Percentiles rank a stretch among this genome's conserved stretches.
Conservation (phyloP, 1,140 invertebrate genomes). For the Streblospio benedicti region DNA sequence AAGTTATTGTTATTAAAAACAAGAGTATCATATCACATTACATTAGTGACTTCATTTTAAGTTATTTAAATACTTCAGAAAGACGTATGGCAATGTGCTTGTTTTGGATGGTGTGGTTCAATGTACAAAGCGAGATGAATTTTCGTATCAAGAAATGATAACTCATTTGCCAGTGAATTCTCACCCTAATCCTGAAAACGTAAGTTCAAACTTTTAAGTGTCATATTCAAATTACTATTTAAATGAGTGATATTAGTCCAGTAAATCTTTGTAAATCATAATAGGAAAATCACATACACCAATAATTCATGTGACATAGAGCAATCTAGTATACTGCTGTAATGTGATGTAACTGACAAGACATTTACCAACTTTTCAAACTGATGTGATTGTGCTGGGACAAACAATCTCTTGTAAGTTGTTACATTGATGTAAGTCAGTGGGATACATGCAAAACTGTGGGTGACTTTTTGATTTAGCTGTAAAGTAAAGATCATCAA, state of each 20-base stretch:
- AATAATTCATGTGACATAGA: neutral
- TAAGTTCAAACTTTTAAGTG: slow-evolving; percentile 50
- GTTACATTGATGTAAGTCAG: too few species aligned
- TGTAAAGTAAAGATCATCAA: too few species aligned
- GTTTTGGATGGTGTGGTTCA: slow-evolving; percentile 95
- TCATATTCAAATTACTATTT: neutral
- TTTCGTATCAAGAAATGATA: slow-evolving; percentile 98
- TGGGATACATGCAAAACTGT: too few species aligned
- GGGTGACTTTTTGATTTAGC: too few species aligned
- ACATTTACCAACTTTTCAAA: too few species aligned
- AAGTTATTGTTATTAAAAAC: too few species aligned
- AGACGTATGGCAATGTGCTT: slow-evolving; percentile 76
- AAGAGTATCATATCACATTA: too few species aligned
- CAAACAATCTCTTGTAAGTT: too few species aligned
- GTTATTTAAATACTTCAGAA: slow-evolving; percentile 52
- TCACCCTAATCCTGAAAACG: slow-evolving; percentile 83
- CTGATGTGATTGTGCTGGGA: too few species aligned
- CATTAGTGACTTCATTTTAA: too few species aligned
- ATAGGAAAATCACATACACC: neutral
- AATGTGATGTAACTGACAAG: too few species aligned
- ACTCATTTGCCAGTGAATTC: slow-evolving; percentile 83
- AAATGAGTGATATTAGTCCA: neutral
- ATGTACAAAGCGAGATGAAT: slow-evolving; percentile 92
- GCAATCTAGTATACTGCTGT: neutral
- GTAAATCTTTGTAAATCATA: neutral